Percentiles rank a stretch among this genome's conserved stretches.
phyloP scores from a whole-genome alignment of 1,140 invertebrate species.

The Procambarus virginalis region DNA sequence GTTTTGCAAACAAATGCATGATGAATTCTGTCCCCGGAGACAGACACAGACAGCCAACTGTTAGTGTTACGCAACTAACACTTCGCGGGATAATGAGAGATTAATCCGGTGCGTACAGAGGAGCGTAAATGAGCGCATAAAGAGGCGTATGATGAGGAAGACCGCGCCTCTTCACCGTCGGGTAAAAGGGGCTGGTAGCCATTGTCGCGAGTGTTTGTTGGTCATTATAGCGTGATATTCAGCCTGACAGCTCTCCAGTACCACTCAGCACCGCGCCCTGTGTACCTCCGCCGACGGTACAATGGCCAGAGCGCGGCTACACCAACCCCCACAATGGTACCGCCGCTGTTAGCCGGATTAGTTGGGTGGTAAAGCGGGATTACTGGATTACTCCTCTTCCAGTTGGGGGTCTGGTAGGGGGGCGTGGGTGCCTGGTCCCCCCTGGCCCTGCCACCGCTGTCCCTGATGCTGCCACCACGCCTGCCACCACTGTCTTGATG shows the following conservation, averaged over 20 bases:
- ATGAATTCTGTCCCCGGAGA: neutral
- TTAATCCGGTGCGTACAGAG: too few relatives aligned
- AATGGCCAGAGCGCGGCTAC: constrained; percentile 27
- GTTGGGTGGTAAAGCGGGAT: constrained; percentile 19
- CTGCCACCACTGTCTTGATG: too few relatives aligned
- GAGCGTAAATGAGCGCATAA: too few relatives aligned
- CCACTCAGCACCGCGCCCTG: constrained; percentile 8
- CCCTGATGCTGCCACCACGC: too few relatives aligned
- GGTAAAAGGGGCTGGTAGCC: too few relatives aligned
- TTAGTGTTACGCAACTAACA: too few relatives aligned
- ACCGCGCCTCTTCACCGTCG: too few relatives aligned
- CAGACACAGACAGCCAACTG: neutral
- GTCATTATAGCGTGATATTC: constrained; percentile 24
- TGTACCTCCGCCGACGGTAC: constrained; percentile 18
- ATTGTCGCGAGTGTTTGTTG: constrained; percentile 35
- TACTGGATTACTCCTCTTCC: constrained; percentile 20
- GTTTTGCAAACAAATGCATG: too few relatives aligned
- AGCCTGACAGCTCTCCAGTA: constrained; percentile 28
- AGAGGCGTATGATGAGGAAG: too few relatives aligned
- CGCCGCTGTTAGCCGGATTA: constrained; percentile 49
- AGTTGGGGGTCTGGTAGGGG: neutral
- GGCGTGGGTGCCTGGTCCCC: neutral
- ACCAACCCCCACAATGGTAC: constrained; percentile 35
- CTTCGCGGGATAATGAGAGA: too few relatives aligned
- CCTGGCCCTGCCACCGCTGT: too few relatives aligned